Evolutionary conservation across 1,140 invertebrate genomes (phyloP).

Genomic region (Heterodera schachtii): DNA sequence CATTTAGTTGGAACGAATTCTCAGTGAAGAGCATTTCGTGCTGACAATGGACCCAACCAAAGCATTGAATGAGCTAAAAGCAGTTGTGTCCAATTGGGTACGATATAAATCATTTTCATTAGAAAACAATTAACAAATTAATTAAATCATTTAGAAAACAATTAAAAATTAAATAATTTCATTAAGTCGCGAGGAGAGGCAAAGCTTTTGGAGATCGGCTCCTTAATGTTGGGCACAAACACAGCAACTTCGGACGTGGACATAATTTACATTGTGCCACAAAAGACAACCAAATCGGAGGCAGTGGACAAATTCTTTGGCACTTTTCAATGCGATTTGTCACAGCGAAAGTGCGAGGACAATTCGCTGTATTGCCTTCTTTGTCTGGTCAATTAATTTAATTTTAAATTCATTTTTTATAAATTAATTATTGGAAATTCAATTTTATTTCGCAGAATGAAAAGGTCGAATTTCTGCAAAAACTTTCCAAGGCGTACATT

Average conservation of each 20-base stretch:
- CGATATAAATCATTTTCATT: background rate
- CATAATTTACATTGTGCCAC: background rate
- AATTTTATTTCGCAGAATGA: background rate
- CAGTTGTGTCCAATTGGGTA: background rate
- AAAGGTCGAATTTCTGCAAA: background rate
- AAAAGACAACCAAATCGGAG: background rate
- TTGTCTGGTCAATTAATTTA: background rate
- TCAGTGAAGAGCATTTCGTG: background rate
- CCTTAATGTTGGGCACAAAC: background rate
- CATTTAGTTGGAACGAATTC: background rate
- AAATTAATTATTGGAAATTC: background rate
- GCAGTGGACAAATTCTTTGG: background rate
- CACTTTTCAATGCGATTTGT: conserved; percentile 1
- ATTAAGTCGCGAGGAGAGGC: background rate
- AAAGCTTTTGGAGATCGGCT: background rate
- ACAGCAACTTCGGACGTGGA: background rate
- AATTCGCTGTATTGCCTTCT: background rate
- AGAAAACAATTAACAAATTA: background rate
- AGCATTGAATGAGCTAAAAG: background rate
- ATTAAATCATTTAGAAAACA: background rate
- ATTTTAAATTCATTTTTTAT: background rate
- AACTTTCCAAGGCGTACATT: background rate
- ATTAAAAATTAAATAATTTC: background rate
- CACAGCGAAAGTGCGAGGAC: background rate
- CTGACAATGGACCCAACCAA: background rate